A percentile compares a stretch with the other conserved stretches of the same genome.
phyloP scores from a whole-genome alignment of 2,888 invertebrate species.

The Eristalis intricaria region DNA sequence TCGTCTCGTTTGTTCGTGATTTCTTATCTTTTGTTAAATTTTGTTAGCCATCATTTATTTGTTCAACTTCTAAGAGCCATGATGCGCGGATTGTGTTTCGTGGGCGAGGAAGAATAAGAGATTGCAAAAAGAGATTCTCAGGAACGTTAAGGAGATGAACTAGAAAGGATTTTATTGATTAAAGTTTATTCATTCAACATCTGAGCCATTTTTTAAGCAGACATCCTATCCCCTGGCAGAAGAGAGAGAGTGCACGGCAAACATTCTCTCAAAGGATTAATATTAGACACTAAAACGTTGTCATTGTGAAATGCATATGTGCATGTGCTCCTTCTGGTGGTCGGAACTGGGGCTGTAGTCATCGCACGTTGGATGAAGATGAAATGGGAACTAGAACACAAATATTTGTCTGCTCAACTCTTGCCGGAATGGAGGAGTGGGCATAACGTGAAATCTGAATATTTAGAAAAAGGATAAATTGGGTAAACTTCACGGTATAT shows the following conservation, averaged over 20 bases:
- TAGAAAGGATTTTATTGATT: conserved; percentile 43
- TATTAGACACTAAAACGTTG: conserved; percentile 1
- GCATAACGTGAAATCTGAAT: conserved; percentile 4
- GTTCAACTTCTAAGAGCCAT: not conserved
- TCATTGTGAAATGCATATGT: not conserved
- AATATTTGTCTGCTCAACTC: conserved; percentile 62
- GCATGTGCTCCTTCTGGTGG: not conserved
- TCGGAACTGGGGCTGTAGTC: not conserved
- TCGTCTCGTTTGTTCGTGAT: conserved; percentile 1
- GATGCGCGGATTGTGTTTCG: not conserved
- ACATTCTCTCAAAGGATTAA: conserved; percentile 39
- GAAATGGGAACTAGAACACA: conserved; percentile 53
- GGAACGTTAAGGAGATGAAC: too few relatives aligned
- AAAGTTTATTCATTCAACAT: conserved; percentile 51
- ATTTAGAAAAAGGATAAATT: conserved; percentile 44
- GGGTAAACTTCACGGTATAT: not conserved
- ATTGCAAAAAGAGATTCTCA: too few relatives aligned
- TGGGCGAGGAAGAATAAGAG: too few relatives aligned
- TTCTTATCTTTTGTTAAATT: conserved; percentile 25
- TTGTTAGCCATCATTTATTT: not conserved
- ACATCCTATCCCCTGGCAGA: not conserved
- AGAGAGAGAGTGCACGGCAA: conserved; percentile 6
- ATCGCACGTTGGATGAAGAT: not conserved
- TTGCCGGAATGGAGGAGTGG: not conserved
- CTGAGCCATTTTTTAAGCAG: conserved; percentile 9